Evolutionary conservation across 2,113 vertebrate species (phyloP).

Genomic region (Nestor notabilis): DNA sequence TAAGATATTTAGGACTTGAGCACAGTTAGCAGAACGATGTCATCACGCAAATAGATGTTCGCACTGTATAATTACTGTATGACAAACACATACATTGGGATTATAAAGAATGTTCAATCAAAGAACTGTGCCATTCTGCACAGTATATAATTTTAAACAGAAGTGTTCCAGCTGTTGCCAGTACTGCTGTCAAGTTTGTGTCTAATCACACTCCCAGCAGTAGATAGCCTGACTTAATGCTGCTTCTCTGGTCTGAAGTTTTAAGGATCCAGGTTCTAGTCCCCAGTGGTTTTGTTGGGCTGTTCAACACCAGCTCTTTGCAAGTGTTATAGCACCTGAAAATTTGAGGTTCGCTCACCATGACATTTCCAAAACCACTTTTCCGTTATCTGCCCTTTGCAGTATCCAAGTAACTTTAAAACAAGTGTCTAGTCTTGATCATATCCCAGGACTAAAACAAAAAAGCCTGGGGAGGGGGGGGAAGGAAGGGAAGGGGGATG

Average conservation of each 20-base stretch:
- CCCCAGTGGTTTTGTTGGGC: neutral
- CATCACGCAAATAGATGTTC: neutral
- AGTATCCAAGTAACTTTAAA: neutral
- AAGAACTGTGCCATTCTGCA: neutral
- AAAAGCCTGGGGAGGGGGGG: neutral
- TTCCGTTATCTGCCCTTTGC: neutral
- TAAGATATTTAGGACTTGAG: conserved; percentile 2
- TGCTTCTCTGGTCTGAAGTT: neutral
- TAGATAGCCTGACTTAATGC: neutral
- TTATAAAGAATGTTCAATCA: conserved; percentile 47
- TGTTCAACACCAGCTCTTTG: neutral
- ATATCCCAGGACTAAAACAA: neutral
- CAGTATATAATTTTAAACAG: conserved; percentile 38
- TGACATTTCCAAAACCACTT: neutral
- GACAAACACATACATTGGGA: conserved; percentile 31
- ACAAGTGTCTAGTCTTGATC: neutral
- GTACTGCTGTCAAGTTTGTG: neutral
- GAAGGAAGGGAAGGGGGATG: neutral
- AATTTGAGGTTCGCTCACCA: neutral
- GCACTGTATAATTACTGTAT: conserved; percentile 31
- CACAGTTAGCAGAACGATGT: neutral
- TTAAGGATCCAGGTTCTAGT: neutral
- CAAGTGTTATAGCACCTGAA: neutral
- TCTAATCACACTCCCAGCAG: neutral
- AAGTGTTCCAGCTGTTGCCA: conserved; percentile 42